phyloP scores from a whole-genome alignment of 2,113 vertebrate species.

The Trogon melanurus region DNA sequence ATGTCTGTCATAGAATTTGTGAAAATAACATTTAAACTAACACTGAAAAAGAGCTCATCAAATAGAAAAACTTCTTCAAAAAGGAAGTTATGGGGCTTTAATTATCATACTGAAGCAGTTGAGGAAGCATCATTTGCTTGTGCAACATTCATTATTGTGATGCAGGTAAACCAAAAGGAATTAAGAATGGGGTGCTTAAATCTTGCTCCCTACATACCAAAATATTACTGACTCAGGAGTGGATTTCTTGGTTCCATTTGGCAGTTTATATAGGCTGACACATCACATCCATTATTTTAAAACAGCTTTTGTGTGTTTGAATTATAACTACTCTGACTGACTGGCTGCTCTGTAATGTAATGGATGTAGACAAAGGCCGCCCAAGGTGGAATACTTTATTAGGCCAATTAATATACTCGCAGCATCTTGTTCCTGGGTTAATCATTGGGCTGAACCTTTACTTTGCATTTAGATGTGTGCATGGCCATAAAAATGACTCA shows the following conservation, averaged over 20 bases:
- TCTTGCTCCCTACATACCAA: not conserved
- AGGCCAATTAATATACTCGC: conserved; percentile 72
- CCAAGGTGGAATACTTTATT: conserved; percentile 73
- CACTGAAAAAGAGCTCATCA: not conserved
- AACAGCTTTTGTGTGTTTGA: conserved; percentile 33
- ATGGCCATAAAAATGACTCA: conserved; percentile 59
- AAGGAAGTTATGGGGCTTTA: not conserved
- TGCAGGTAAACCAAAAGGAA: not conserved
- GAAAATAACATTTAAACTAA: not conserved
- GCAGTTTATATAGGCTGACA: conserved; percentile 36
- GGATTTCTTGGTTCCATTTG: conserved; percentile 27
- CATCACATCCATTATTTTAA: conserved; percentile 58
- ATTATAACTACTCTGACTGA: conserved; percentile 57
- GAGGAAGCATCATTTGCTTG: not conserved
- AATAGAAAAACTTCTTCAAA: not conserved
- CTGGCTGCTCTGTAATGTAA: conserved; percentile 63
- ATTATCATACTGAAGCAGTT: not conserved
- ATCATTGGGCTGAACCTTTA: conserved; percentile 69
- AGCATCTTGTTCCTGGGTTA: conserved; percentile 67
- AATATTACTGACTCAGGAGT: conserved; percentile 8
- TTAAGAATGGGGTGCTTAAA: not conserved
- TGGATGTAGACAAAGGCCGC: conserved; percentile 50
- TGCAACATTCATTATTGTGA: not conserved
- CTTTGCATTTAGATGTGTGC: conserved; percentile 56
- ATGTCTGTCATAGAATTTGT: not conserved